phyloP scores from a whole-genome alignment of 2,113 vertebrate species.

The Malurus melanocephalus region DNA sequence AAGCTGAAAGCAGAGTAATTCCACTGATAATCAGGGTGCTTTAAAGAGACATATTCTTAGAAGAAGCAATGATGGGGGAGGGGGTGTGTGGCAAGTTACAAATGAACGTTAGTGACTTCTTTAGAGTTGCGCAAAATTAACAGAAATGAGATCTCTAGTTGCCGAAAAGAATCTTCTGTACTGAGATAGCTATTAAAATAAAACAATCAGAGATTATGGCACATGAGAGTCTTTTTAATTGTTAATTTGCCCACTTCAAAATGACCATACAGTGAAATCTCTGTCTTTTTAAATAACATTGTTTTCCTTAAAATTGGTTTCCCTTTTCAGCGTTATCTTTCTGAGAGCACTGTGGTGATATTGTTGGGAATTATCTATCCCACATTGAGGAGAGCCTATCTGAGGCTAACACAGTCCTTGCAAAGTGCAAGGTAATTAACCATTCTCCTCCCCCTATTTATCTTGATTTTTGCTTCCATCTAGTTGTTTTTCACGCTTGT shows the following conservation, averaged over 20 bases:
- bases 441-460: constrained; percentile 54
- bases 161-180: constrained; percentile 62
- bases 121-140: constrained; percentile 69
- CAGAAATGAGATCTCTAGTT: constrained; percentile 72
- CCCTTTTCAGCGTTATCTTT: constrained; percentile 37
- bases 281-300: constrained; percentile 41
- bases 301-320: constrained; percentile 52
- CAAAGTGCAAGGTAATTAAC: constrained; percentile 49
- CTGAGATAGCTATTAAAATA: constrained; percentile 68
- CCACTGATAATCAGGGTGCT: constrained; percentile 43
- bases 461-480: constrained; percentile 59
- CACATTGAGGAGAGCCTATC: constrained; percentile 38
- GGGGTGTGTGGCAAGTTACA: constrained; percentile 4
- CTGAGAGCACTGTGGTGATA: constrained; percentile 16
- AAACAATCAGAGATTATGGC: constrained; percentile 63
- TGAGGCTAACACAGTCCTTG: constrained; percentile 47
- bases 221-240: constrained; percentile 68
- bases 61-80: neutral
- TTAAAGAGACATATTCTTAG: constrained; percentile 58
- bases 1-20: constrained; percentile 57
- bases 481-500: constrained; percentile 31
- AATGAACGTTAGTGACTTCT: constrained; percentile 31
- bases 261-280: constrained; percentile 54
- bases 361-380: constrained; percentile 46
- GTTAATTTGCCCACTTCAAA: constrained; percentile 65